A percentile compares a stretch with the other conserved stretches of the same genome.
Evolutionary conservation across 2,797 vertebrate genomes (phyloP).

Genomic region (Halcyon leucocephala): DNA sequence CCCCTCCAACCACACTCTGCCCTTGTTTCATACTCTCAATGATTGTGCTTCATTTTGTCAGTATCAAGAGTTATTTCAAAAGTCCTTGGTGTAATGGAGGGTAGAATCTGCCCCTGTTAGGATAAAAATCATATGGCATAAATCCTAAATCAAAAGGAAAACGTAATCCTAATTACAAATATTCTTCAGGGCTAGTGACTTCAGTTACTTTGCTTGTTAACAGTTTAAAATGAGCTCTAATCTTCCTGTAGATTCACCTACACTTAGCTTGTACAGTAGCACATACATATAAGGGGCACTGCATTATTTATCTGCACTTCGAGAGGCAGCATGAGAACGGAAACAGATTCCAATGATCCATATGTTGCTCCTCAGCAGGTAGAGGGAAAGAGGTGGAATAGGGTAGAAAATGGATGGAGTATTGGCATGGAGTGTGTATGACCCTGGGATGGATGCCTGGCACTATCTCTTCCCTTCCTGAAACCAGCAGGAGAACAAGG

Average conservation of each 20-base stretch:
- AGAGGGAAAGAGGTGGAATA: neutral
- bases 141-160: neutral
- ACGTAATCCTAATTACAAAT: neutral
- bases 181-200: neutral
- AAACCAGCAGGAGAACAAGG: conserved; percentile 1
- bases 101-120: neutral
- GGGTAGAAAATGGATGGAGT: neutral
- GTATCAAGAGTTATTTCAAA: neutral
- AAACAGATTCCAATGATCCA: neutral
- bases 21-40: neutral
- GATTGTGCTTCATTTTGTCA: conserved; percentile 6
- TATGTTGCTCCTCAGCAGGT: neutral
- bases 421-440: neutral
- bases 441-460: neutral
- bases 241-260: neutral
- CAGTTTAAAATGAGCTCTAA: neutral
- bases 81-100: neutral
- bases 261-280: neutral
- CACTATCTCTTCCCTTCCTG: neutral
- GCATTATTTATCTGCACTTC: neutral
- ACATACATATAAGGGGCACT: neutral
- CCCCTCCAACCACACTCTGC: neutral
- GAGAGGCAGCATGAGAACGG: neutral
- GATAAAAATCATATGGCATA: neutral
- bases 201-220: neutral